These are phyloP conservation scores for Dasysyrphus albostriatus DNA, from an alignment of 2,888 invertebrate genomes.

Conservation along the genomic window DNA sequence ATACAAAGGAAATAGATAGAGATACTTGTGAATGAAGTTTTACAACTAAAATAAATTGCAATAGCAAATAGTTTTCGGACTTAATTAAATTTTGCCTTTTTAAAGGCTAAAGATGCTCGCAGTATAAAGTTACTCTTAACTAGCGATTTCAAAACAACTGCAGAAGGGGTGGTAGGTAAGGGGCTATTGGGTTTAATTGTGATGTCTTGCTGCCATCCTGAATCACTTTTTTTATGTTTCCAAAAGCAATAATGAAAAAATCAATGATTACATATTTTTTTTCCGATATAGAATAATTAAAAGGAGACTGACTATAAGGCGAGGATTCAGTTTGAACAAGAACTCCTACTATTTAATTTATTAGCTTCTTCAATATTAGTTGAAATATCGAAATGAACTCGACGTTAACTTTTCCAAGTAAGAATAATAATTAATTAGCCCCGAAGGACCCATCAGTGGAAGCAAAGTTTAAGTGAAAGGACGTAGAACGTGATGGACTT, in stretches of 20 bases:
- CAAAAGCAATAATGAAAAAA: conserved; percentile 17
- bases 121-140: background rate
- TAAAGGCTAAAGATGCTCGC: background rate
- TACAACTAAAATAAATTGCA: conserved; percentile 4
- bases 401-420: conserved; percentile 5
- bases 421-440: conserved; percentile 30
- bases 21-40: conserved; percentile 12
- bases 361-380: conserved; percentile 17
- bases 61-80: conserved; percentile 3
- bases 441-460: background rate
- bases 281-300: background rate
- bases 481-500: background rate
- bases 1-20: background rate
- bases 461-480: conserved; percentile 25
- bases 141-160: conserved; percentile 4
- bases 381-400: conserved; percentile 12
- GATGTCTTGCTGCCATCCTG: background rate
- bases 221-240: conserved; percentile 7
- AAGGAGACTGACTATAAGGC: background rate
- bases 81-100: conserved; percentile 24
- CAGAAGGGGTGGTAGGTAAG: background rate
- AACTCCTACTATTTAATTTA: conserved; percentile 1
- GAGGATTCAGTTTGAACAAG: conserved; percentile 8
- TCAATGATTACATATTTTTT: background rate
- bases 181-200: background rate